A percentile compares a stretch with the other conserved stretches of the same genome.
phyloP scores from a whole-genome alignment of 2,888 invertebrate species.

The Thyatira batis region DNA sequence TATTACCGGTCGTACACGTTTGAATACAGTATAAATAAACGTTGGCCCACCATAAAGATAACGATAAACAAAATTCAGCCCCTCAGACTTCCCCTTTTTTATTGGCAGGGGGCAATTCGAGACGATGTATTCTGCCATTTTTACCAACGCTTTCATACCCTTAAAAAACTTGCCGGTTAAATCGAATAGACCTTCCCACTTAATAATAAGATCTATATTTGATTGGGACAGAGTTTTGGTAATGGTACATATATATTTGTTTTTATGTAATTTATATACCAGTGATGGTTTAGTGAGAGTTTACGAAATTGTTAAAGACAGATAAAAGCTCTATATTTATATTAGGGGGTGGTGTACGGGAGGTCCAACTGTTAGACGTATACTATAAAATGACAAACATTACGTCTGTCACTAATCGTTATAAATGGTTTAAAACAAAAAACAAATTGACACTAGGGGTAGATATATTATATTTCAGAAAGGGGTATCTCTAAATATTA shows the following conservation, averaged over 20 bases:
- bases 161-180: background rate
- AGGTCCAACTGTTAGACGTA: slow-evolving; percentile 57
- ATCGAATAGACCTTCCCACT: background rate
- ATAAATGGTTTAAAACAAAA: slow-evolving; percentile 60
- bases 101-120: slow-evolving; percentile 79
- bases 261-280: slow-evolving; percentile 74
- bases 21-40: slow-evolving; percentile 76
- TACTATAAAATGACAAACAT: slow-evolving; percentile 66
- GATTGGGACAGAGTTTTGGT: slow-evolving; percentile 10
- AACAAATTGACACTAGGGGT: too few species aligned
- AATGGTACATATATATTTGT: slow-evolving; percentile 38
- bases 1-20: slow-evolving; percentile 73
- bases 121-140: slow-evolving; percentile 74
- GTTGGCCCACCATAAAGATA: slow-evolving; percentile 77
- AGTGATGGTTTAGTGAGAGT: slow-evolving; percentile 77
- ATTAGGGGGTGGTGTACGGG: slow-evolving; percentile 74
- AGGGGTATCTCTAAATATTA: too few species aligned
- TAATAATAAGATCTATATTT: slow-evolving; percentile 31
- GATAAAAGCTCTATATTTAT: slow-evolving; percentile 79
- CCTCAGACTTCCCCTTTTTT: slow-evolving; percentile 77
- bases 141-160: slow-evolving; percentile 37
- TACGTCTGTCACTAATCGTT: slow-evolving; percentile 65
- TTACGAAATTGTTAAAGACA: slow-evolving; percentile 81
- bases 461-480: too few species aligned
- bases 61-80: slow-evolving; percentile 80